Conservation (phyloP, 1,140 invertebrate genomes). For the Chironomus tepperi region DNA sequence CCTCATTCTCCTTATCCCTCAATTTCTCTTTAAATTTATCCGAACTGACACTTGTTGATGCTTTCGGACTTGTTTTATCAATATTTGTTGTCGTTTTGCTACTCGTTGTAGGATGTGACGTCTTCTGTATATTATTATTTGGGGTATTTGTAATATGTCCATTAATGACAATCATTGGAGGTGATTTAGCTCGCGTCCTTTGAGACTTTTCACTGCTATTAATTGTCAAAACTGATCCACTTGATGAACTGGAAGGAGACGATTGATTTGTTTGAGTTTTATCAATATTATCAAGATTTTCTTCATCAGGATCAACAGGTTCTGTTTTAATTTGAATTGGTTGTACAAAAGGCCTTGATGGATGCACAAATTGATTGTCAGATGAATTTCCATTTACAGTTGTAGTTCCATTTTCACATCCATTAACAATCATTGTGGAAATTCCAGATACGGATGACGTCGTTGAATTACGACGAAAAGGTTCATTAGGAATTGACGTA, state of each 20-base stretch:
- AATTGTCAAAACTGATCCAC: neutral
- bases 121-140: neutral
- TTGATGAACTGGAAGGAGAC: neutral
- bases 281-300: neutral
- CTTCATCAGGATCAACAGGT: neutral
- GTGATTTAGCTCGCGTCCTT: neutral
- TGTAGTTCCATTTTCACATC: neutral
- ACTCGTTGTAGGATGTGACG: neutral
- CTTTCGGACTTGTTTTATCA: no score
- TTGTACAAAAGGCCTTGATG: neutral
- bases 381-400: neutral
- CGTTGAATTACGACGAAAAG: slow-evolving; percentile 14
- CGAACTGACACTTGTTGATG: no score
- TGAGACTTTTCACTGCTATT: neutral
- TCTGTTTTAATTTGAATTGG: slow-evolving; percentile 13
- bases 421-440: neutral
- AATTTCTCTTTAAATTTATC: no score
- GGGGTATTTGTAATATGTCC: neutral
- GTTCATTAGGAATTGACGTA: neutral
- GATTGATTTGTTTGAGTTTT: neutral
- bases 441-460: neutral
- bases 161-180: slow-evolving; percentile 17
- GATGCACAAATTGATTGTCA: neutral
- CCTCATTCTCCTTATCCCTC: no score
- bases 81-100: no score